A percentile compares a stretch with the other conserved stretches of the same genome.
phyloP scores from a whole-genome alignment of 1,140 invertebrate species.

The Hypothenemus hampei region DNA sequence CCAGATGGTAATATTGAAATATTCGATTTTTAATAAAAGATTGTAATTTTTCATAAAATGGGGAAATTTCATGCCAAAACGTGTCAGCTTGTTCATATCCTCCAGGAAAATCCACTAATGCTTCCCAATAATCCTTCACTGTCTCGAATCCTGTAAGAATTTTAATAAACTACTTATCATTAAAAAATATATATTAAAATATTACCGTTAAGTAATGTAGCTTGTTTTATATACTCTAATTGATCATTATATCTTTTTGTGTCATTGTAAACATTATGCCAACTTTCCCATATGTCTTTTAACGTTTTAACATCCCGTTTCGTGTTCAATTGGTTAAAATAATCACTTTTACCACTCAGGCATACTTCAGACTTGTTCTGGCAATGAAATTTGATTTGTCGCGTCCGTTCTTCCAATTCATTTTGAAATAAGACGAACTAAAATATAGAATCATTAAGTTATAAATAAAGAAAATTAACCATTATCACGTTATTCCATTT shows the following conservation, averaged over 20 bases:
- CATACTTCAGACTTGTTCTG: not conserved
- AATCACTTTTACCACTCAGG: conserved; percentile 15
- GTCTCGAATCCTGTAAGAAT: conserved; percentile 38
- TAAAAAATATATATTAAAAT: not conserved
- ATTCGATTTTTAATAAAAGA: conserved; percentile 48
- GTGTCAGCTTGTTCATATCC: conserved; percentile 49
- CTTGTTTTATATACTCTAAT: conserved; percentile 51
- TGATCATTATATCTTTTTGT: conserved; percentile 47
- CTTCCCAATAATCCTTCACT: conserved; percentile 57
- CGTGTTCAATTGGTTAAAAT: conserved; percentile 21
- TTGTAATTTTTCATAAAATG: conserved; percentile 52
- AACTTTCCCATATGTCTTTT: conserved; percentile 45
- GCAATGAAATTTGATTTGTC: conserved; percentile 1
- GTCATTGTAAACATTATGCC: conserved; percentile 45
- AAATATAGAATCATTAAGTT: not conserved
- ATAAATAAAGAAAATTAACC: not conserved
- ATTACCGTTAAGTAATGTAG: conserved; percentile 54
- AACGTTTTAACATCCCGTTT: conserved; percentile 27
- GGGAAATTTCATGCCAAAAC: conserved; percentile 52
- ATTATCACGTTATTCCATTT: conserved; percentile 51
- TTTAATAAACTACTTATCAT: not conserved
- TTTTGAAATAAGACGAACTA: not conserved
- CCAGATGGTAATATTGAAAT: conserved; percentile 42
- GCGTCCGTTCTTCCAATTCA: not conserved
- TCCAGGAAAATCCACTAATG: conserved; percentile 50